These are phyloP conservation scores for Holothuria leucospilota DNA, from an alignment of 53 echinoderm and acorn worm genomes.

Conservation along the genomic window DNA sequence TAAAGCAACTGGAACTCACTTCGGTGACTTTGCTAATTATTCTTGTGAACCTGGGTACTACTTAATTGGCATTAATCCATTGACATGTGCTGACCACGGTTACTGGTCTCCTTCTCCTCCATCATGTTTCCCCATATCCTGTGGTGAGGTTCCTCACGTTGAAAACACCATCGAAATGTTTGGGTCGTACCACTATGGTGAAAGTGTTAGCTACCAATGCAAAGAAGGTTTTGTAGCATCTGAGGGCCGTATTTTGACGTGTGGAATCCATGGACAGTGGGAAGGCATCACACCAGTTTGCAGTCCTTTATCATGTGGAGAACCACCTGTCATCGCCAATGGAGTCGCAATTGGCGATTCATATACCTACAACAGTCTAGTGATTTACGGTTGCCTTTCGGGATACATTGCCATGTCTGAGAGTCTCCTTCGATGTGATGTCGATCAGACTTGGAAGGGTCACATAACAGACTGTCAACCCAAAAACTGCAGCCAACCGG, in stretches of 20 bases:
- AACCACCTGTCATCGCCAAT: background rate
- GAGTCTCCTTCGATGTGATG: slow-evolving; percentile 52
- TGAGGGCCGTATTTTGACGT: slow-evolving; percentile 45
- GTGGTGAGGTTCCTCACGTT: slow-evolving; percentile 45
- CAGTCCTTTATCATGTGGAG: background rate
- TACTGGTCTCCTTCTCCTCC: slow-evolving; percentile 71
- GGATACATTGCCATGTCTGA: slow-evolving; percentile 27
- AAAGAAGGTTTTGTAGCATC: slow-evolving; percentile 68
- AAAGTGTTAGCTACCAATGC: slow-evolving; percentile 71
- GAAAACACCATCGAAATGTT: slow-evolving; percentile 41
- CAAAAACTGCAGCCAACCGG: slow-evolving; percentile 52
- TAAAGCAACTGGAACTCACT: slow-evolving; percentile 16
- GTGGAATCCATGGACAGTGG: slow-evolving; percentile 63
- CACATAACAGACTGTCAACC: slow-evolving; percentile 48
- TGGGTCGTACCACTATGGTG: slow-evolving; percentile 50
- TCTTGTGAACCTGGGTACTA: slow-evolving; percentile 70
- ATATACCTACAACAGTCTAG: slow-evolving; percentile 54
- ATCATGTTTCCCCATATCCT: slow-evolving; percentile 61
- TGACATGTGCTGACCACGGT: slow-evolving; percentile 62
- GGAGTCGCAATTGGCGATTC: slow-evolving; percentile 3
- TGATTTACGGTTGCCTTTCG: slow-evolving; percentile 56
- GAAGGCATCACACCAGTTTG: background rate
- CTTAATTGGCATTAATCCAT: slow-evolving; percentile 52
- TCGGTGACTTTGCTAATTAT: slow-evolving; percentile 18
- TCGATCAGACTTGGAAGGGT: slow-evolving; percentile 67